Conservation (phyloP, 2,797 vertebrate species). For the Iguana delicatissima region DNA sequence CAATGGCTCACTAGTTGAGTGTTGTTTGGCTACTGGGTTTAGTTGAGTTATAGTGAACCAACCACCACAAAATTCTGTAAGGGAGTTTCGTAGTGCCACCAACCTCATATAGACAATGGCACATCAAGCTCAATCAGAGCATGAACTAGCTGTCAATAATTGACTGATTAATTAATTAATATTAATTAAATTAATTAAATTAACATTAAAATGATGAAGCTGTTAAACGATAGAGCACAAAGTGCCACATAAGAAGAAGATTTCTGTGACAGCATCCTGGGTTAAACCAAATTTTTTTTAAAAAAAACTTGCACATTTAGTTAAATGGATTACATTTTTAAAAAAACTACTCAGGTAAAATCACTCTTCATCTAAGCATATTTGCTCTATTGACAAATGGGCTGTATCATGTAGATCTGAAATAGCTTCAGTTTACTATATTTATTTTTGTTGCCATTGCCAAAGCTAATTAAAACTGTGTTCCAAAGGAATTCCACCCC, state of each 20-base stretch:
- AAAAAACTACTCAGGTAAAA: not conserved
- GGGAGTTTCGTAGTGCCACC: not conserved
- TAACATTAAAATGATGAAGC: not conserved
- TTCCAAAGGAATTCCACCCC: slow-evolving; percentile 44
- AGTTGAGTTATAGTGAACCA: not conserved
- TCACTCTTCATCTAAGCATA: not conserved
- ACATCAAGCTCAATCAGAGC: not conserved
- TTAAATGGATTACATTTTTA: not conserved
- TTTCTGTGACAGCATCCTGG: not conserved
- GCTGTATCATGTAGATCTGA: fast-evolving
- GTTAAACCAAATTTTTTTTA: slow-evolving; percentile 19
- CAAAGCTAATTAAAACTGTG: slow-evolving; percentile 3
- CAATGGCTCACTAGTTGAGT: not conserved
- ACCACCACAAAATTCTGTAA: not conserved
- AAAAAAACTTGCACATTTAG: not conserved
- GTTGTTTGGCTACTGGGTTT: not conserved
- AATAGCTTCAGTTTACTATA: not conserved
- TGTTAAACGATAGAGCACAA: not conserved
- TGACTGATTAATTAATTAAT: no score
- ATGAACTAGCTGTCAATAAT: not conserved
- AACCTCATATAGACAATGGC: not conserved
- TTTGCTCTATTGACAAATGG: slow-evolving; percentile 5
- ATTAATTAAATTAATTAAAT: no score
- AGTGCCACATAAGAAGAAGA: not conserved
- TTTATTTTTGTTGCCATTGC: not conserved